Conservation (phyloP, 2,113 vertebrate genomes). For the Toxotes jaculatrix region DNA sequence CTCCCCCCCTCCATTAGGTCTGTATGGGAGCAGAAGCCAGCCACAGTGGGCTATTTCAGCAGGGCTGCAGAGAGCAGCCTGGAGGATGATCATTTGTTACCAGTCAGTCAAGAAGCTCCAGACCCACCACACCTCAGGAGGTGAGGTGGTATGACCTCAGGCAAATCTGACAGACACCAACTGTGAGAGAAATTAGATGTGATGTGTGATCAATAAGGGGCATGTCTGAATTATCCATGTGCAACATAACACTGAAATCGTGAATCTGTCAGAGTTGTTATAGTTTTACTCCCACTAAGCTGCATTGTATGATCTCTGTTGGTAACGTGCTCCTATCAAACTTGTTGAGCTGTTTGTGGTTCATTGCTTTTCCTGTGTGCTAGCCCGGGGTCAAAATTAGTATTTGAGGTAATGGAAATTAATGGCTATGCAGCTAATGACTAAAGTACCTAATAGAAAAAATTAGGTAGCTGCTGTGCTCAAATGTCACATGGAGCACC, state of each 20-base stretch:
- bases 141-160: conserved; percentile 58
- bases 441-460: background rate
- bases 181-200: conserved; percentile 59
- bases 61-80: conserved; percentile 51
- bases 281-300: background rate
- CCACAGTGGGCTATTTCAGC: conserved; percentile 64
- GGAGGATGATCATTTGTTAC: conserved; percentile 70
- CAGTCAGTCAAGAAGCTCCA: conserved; percentile 59
- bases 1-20: conserved; percentile 56
- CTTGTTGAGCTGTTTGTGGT: background rate
- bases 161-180: conserved; percentile 56
- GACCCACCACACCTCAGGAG: conserved; percentile 44
- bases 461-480: background rate
- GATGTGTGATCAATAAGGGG: conserved; percentile 58
- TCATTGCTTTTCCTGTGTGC: background rate
- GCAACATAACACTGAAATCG: background rate
- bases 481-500: too few species aligned
- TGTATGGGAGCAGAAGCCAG: conserved; percentile 54
- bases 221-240: conserved; percentile 11
- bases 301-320: background rate
- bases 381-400: background rate
- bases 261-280: background rate
- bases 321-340: background rate
- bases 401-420: background rate
- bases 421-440: background rate